A percentile compares a stretch with the other conserved stretches of the same genome.
These are phyloP conservation scores for Cataglyphis rosenhaueri DNA, from an alignment of 2,888 invertebrate species.

Conservation along the genomic window DNA sequence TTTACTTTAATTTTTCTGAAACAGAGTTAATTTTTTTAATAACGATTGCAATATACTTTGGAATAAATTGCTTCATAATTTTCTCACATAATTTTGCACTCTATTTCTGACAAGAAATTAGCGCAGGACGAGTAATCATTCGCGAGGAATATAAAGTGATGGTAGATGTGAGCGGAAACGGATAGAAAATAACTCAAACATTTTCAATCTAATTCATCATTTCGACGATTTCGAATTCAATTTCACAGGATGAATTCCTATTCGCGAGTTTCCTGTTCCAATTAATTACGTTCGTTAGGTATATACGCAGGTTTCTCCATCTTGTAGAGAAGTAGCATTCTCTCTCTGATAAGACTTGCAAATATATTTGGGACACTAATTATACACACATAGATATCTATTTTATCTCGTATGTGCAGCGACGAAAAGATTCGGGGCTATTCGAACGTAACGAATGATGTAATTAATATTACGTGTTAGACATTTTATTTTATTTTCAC, in stretches of 20 bases:
- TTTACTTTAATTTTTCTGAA: constrained; percentile 9
- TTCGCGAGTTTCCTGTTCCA: constrained; percentile 28
- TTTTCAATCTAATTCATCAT: constrained; percentile 37
- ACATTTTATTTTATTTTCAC: not conserved
- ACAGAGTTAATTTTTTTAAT: not conserved
- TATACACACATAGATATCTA: not conserved
- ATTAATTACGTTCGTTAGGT: constrained; percentile 34
- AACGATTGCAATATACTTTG: constrained; percentile 6
- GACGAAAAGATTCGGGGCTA: not conserved
- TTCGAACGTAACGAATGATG: not conserved
- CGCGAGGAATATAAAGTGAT: not conserved
- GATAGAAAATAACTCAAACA: constrained; percentile 21
- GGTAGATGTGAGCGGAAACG: constrained; percentile 10
- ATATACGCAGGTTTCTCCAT: not conserved
- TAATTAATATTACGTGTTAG: not conserved
- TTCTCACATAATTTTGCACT: not conserved
- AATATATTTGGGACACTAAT: not conserved
- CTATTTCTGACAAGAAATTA: constrained; percentile 6
- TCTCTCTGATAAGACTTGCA: not conserved
- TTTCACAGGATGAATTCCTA: constrained; percentile 31
- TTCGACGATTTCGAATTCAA: constrained; percentile 33
- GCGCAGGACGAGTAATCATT: not conserved
- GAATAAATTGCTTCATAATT: not conserved
- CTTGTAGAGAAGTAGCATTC: constrained; percentile 4
- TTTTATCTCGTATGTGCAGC: not conserved